phyloP scores from a whole-genome alignment of 1,140 invertebrate genomes.

The Trichonephila inaurata region DNA sequence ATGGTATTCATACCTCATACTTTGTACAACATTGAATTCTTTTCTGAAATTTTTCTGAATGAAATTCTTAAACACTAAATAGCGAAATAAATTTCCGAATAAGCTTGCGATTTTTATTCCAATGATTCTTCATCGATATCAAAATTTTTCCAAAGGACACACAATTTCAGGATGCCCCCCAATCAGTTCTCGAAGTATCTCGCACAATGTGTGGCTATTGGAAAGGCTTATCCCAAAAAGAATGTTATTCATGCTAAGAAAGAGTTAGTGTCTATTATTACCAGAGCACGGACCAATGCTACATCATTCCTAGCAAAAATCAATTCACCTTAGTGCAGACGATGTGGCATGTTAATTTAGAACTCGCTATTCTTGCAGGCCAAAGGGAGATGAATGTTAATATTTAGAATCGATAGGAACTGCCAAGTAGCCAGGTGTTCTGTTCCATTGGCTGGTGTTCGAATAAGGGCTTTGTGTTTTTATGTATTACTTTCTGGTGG shows the following conservation, averaged over 20 bases:
- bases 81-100: not conserved
- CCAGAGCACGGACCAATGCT: not conserved
- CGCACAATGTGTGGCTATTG: not conserved
- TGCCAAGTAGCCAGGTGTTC: conserved; percentile 1
- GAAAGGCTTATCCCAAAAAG: not conserved
- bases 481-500: not conserved
- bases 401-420: not conserved
- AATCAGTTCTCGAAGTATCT: not conserved
- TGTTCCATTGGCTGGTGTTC: not conserved
- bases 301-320: not conserved
- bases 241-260: conserved; percentile 19
- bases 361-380: not conserved
- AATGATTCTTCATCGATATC: not conserved
- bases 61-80: not conserved
- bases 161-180: not conserved
- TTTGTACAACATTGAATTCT: no score
- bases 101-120: not conserved
- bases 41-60: no score
- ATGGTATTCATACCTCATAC: no score
- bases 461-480: not conserved
- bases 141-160: no score
- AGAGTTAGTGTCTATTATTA: conserved; percentile 58
- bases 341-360: conserved; percentile 28
- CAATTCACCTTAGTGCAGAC: conserved; percentile 16
- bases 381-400: conserved; percentile 33